phyloP scores from a whole-genome alignment of 2,888 invertebrate genomes.

The Melipona bicolor region DNA sequence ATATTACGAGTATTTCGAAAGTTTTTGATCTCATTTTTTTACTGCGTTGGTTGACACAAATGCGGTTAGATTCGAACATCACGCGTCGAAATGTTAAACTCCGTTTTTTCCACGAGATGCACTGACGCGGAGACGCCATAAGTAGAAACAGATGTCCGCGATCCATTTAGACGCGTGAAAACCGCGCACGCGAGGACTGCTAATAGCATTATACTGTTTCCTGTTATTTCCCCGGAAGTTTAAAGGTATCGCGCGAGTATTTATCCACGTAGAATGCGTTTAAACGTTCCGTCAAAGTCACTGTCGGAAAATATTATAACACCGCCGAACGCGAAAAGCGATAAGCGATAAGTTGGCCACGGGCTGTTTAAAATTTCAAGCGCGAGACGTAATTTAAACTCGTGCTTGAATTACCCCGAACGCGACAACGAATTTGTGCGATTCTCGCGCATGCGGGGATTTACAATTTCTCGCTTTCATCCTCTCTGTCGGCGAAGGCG shows the following conservation, averaged over 20 bases:
- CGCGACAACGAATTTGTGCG: slow-evolving; percentile 23
- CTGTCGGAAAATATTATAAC: neutral
- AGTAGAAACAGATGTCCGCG: neutral
- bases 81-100: neutral
- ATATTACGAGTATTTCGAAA: no score
- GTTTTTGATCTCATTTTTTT: no score
- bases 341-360: neutral
- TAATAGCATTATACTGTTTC: neutral
- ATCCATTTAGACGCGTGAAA: neutral
- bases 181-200: neutral
- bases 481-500: neutral
- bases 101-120: neutral
- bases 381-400: no score
- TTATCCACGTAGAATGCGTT: neutral
- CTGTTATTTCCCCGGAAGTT: neutral
- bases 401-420: neutral
- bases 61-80: no score
- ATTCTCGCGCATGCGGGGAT: slow-evolving; percentile 31
- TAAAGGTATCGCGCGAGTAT: neutral
- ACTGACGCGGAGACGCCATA: neutral
- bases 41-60: no score
- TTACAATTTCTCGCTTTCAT: slow-evolving; percentile 32
- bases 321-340: neutral
- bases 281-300: slow-evolving; percentile 2
- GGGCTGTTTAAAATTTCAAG: slow-evolving; percentile 5